phyloP scores from a whole-genome alignment of 2,113 vertebrate genomes.

The Chiloscyllium plagiosum region DNA sequence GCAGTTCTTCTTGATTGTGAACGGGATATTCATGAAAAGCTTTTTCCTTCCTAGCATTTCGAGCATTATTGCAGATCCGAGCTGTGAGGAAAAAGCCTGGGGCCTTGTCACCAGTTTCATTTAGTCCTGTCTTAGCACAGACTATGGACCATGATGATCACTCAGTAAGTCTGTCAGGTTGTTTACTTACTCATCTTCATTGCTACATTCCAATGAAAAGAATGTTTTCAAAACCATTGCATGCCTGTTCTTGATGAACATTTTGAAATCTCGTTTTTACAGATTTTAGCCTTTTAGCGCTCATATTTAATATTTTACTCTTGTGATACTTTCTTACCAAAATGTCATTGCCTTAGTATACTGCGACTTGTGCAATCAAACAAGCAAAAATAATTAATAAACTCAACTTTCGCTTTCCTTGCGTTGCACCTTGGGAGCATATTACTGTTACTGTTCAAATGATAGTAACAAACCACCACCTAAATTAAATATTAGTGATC shows the following conservation, averaged over 20 bases:
- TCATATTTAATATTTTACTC: background rate
- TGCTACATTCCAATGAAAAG: background rate
- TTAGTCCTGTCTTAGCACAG: conserved; percentile 93
- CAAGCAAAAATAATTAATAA: background rate
- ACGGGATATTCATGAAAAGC: background rate
- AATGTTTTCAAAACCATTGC: background rate
- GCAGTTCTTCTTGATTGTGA: background rate
- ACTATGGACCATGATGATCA: conserved; percentile 91
- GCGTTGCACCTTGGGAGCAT: background rate
- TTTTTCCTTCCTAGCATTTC: conserved; percentile 69
- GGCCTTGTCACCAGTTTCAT: conserved; percentile 83
- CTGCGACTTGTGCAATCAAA: background rate
- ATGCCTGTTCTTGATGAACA: background rate
- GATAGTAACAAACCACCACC: background rate
- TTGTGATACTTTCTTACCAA: background rate
- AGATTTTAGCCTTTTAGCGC: background rate
- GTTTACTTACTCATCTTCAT: background rate
- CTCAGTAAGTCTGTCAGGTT: conserved; percentile 62
- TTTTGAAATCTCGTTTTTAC: background rate
- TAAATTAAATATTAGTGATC: background rate
- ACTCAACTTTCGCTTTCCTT: background rate
- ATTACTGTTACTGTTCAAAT: background rate
- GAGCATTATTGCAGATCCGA: conserved; percentile 93
- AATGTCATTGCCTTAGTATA: background rate
- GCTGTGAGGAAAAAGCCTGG: conserved; percentile 93